Evolutionary conservation across 1,140 invertebrate species (phyloP), one percentile per base, ranked within the genome.

Genomic region (Dendroctonus valens): DNA sequence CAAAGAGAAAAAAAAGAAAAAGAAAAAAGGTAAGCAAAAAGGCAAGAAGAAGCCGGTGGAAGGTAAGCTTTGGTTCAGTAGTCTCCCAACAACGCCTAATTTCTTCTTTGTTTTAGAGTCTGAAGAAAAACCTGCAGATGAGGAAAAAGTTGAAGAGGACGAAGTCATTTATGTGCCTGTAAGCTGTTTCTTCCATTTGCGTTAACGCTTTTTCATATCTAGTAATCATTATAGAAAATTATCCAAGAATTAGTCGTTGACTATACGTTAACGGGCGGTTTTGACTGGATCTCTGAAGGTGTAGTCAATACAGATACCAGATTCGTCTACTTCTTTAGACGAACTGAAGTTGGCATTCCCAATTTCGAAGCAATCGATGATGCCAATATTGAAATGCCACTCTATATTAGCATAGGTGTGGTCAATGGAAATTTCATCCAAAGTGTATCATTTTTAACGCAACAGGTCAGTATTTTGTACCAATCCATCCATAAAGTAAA

Each of bases 271-370:
- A 82, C 89, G 44, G 85, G 85, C 0, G 75, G 83, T 26, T 90
- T 89, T 68, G 89, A 89, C 0, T 80, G 82, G 40, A 77, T 90
- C 55, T 79, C 81, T 7, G 80, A 81, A 0, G 67, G 75, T 42
- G 53, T 71, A 7, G 73, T 81, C 0, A 77, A 82, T 40, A 73
- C 79, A 0, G 83, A 86, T 15, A 78, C 78, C 0, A 83, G 84
- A 55, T 84, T 87, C 67, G 77, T 90, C 0, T 92, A 90, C 73
- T 83, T 92, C 57, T 71, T 90, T 62, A 81, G 89, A 48, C 78
- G 77, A n/a, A 79, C 76, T 6, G 85, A 85, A 37, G 79, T 85
- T 37, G 81, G 81, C 5, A 79, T 89, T 49, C 87, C 87, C 0
- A 74, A 54, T 8, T 86, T 83, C 63, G 77, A 81, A 12, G 77